Evolutionary conservation across 2,888 invertebrate species (phyloP).

Genomic region (Orthosia incerta): DNA sequence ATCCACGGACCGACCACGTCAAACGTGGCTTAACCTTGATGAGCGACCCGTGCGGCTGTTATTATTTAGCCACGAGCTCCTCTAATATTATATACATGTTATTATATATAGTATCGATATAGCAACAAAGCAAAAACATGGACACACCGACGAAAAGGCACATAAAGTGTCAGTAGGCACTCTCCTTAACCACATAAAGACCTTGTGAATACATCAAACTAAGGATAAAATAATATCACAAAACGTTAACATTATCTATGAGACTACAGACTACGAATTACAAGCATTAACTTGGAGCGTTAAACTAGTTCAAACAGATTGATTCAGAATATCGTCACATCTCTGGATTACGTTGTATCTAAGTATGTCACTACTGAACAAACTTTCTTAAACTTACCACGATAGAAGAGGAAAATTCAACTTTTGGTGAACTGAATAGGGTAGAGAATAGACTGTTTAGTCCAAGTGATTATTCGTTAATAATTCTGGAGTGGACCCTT

Average conservation of each 20-base stretch:
- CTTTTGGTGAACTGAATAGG: constrained; percentile 45
- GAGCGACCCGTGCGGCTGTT: too few relatives aligned
- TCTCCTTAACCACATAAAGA: not conserved
- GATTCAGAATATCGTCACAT: constrained; percentile 66
- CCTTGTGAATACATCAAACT: not conserved
- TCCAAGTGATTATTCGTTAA: constrained; percentile 69
- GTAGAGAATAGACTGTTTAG: constrained; percentile 45
- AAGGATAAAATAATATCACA: constrained; percentile 13
- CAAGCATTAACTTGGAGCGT: constrained; percentile 33
- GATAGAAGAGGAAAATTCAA: constrained; percentile 19
- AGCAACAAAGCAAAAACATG: not conserved
- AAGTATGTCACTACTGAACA: constrained; percentile 70
- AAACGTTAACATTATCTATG: not conserved
- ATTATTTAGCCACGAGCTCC: too few relatives aligned
- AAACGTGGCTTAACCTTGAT: too few relatives aligned
- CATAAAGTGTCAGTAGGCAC: not conserved
- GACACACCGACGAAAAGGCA: not conserved
- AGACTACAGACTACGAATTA: constrained; percentile 14
- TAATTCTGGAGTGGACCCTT: constrained; percentile 74
- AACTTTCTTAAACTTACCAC: constrained; percentile 63
- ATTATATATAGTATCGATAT: too few relatives aligned
- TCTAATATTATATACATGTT: too few relatives aligned
- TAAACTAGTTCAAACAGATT: constrained; percentile 59
- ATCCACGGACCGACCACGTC: too few relatives aligned
- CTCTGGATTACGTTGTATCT: constrained; percentile 64